Evolutionary conservation across 2,888 invertebrate genomes (phyloP), one percentile per base, ranked within the genome.

Genomic region (Junonia oenone): DNA sequence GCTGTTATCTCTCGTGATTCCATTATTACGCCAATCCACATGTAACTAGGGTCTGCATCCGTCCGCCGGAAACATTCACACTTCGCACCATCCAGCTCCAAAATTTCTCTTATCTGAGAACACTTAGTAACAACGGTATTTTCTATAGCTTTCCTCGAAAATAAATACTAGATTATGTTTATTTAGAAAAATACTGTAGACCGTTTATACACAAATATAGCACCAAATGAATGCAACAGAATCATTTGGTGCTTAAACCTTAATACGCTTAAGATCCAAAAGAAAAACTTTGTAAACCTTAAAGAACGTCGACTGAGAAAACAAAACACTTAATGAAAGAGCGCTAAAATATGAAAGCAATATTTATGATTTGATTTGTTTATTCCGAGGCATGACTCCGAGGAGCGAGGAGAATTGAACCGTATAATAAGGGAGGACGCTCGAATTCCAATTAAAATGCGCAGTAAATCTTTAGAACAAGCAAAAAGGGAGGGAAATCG

Each of bases 391-490:
- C 55, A 55, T 43, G 37, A 33, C 38, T 50, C 29, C 17, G 27
- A 19, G 64, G 61, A 65, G 68, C 74, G 73, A 71, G 68, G 74
- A 64, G 72, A 78, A 78, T 71, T 76, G 69, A 68, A 71, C 82
- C 73, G 71, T 78, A 71, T 68, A 73, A 72, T 68, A 68, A 67
- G 69, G 69, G 71, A 73, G 19, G 76, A 76, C 70, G 76, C 69
- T 71, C 62, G 63, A 72, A 75, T 74, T 76, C 70, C 70, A 76
- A 80, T 76, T 63, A 73, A 72, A 73, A 70, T 68, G 35, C 43
- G 29, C 43, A 49, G 47, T 67, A 72, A 75, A 72, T 69, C 68
- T 68, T 66, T 68, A 66, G 64, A 66, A 66, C 66, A 70, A 72
- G 70, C 66, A 69, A 45, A 56, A 60, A 64, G 69, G 72, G 71